Conservation (phyloP, 2,797 vertebrate species). For the Odontamblyopus lacepedii region DNA sequence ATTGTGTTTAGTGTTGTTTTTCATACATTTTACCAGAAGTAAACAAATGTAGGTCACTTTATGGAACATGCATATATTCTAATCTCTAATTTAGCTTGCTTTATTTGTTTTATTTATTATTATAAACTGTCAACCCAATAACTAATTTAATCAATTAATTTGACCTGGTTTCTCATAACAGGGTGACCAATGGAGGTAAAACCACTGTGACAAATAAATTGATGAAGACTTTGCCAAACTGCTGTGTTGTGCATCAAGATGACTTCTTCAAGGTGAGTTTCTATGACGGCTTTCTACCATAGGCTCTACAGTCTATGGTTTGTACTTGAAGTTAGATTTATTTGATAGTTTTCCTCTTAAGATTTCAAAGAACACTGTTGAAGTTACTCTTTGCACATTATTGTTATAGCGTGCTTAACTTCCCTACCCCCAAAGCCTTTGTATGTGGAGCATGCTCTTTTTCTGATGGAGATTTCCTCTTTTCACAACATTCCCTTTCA, state of each 20-base stretch:
- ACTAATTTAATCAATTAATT: neutral
- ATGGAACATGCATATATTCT: neutral
- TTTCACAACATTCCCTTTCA: neutral
- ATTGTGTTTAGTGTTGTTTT: neutral
- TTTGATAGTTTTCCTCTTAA: neutral
- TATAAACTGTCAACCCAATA: neutral
- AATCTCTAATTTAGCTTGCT: neutral
- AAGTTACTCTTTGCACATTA: constrained; percentile 19
- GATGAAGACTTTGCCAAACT: constrained; percentile 86
- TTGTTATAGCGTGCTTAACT: neutral
- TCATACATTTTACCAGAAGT: neutral
- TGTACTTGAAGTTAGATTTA: neutral
- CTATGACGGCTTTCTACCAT: neutral
- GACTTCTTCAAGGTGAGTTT: constrained; percentile 93
- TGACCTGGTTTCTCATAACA: constrained; percentile 38
- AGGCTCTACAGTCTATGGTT: neutral
- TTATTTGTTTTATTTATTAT: neutral
- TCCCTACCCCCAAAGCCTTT: constrained; percentile 9
- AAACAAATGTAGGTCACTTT: neutral
- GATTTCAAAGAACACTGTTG: neutral
- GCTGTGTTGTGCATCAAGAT: constrained; percentile 94
- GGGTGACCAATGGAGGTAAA: constrained; percentile 94
- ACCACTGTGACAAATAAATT: constrained; percentile 89
- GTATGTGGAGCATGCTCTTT: neutral
- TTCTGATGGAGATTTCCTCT: constrained; percentile 3